Base-by-base conservation (phyloP, 1,140 invertebrate genomes). In the Eciton burchellii region DNA sequence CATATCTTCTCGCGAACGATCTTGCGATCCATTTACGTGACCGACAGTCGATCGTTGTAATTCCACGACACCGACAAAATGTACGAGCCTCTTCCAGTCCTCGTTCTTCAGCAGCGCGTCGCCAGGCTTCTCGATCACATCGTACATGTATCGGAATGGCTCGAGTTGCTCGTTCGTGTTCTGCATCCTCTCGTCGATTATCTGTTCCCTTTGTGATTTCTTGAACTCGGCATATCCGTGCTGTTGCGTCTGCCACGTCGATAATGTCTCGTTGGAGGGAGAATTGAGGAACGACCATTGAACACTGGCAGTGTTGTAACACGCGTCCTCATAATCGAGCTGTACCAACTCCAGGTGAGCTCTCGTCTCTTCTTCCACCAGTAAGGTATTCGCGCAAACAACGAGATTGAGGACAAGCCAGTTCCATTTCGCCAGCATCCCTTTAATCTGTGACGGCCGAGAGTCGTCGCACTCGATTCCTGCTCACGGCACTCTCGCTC, bases 61-160 rank as follows among this genome's bases (percentile, higher is more conserved):
- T 90, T 97, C 96, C 65, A 96, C 95, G 68, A 96, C 91, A 47
- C 96, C 96, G 89, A 96, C 95, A 88, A 97, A 95, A 87, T 96
- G 96, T 89, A 97, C 96, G 57, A 97, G 92, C 96, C 92, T 89
- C 79, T 94, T 93, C 93, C 93, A 95, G 81, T 95, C 93, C 43
- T 94, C 91, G 3, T 91, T 89, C 11, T 94, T 88, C 16, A 96
- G 79, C 1, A 95, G 70, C 2, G 94, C 92, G 72, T 96, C 95
- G 2, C 95, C 95, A 4, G 95, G 94, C 76, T 94, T 94, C 16
- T 94, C 85, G 0, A 95, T 82, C 16, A 91, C 57, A 11, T 87
- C 77, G 35, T 89, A 86, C 49, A 90, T 89, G n/a, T 92, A 91
- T 45, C 35, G 49, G 19, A 91, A 60, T 9, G 60, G 4, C 60